A percentile compares a stretch with the other conserved stretches of the same genome.
These are phyloP conservation scores for Druon quercuslanigerum DNA, from an alignment of 1,140 invertebrate species.

Conservation along the genomic window DNA sequence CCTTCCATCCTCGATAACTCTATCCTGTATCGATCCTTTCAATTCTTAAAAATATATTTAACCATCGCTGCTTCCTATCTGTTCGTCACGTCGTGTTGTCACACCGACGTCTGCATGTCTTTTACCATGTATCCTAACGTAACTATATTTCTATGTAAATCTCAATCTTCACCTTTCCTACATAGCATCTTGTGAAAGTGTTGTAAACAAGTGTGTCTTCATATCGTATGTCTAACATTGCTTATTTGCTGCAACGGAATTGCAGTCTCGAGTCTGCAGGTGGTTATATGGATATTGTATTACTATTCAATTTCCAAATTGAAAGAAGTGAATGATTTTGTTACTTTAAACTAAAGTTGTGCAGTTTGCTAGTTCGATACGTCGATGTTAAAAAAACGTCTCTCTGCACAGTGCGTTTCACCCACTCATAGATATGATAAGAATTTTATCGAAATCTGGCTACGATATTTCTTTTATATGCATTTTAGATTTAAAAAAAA, in stretches of 20 bases:
- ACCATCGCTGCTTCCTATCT: not conserved
- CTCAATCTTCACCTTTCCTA: not conserved
- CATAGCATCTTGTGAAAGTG: constrained; percentile 21
- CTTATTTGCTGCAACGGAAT: not conserved
- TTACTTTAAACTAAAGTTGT: too few species aligned
- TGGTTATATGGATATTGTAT: too few species aligned
- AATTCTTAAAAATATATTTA: not conserved
- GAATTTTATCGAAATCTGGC: too few species aligned
- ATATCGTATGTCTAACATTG: not conserved
- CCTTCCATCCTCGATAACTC: not conserved
- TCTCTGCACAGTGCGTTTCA: too few species aligned
- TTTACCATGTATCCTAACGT: constrained; percentile 9
- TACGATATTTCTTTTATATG: too few species aligned
- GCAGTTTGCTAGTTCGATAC: too few species aligned
- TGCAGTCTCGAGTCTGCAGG: not conserved
- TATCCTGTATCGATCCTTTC: constrained; percentile 3
- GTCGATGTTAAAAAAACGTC: too few species aligned
- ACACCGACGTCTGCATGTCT: constrained; percentile 2
- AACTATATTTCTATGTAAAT: constrained; percentile 10
- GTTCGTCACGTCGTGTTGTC: constrained; percentile 1
- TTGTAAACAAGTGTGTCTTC: not conserved
- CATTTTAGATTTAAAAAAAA: too few species aligned
- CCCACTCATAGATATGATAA: too few species aligned
- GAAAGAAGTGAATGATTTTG: too few species aligned
- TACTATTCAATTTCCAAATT: too few species aligned